Evolutionary conservation across 2,888 invertebrate species (phyloP), one percentile per base, ranked within the genome.

Genomic region (Hartigia nigra): DNA sequence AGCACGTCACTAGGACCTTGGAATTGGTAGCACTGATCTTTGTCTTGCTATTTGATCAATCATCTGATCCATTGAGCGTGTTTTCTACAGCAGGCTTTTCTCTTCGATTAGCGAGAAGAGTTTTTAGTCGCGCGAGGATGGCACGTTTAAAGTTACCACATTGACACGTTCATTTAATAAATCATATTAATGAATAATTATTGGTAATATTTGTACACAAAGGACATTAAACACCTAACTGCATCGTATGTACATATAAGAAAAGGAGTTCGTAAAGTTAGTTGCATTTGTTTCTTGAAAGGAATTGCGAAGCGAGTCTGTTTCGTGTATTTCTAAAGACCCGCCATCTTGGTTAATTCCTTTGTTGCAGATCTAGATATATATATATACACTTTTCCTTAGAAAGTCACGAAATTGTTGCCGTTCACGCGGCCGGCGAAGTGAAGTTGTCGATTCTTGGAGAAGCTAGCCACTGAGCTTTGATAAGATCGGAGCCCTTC

Each of bases 401-500:
- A 9, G 23, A 23, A 14, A 55, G 23, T 23, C 9, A 23, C 0
- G 9, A 9, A 55, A 55, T 55, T 2, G 32, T 55, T 35, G 31
- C 3, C 74, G 39, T 55, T n/a, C 55, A 55, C 55, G 55, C 39
- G 39, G 39, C 55, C 0, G 55, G 23, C 55, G 9, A 23, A 23
- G 23, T 55, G 23, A 55, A 2, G 55, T 55, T 55, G 55, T 55
- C 55, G 4, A 9, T 23, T 23, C 72, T 72, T 5, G 31, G 5
- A 0, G 87, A 83, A 55, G 91, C 89, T 31, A 93, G 85, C 96
- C 96, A 96, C 69, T 94, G 92, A 76, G 94, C 93, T 89, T 96
- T 96, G 69, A 97, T 94, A 92, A 97, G 90, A 91, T 97, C 97
- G 1, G 97, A 94, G 0, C 95, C 97, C 88, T 97, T 97, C 89